Conservation (phyloP, 2,888 invertebrate genomes). For the Hemistola chrysoprasaria region DNA sequence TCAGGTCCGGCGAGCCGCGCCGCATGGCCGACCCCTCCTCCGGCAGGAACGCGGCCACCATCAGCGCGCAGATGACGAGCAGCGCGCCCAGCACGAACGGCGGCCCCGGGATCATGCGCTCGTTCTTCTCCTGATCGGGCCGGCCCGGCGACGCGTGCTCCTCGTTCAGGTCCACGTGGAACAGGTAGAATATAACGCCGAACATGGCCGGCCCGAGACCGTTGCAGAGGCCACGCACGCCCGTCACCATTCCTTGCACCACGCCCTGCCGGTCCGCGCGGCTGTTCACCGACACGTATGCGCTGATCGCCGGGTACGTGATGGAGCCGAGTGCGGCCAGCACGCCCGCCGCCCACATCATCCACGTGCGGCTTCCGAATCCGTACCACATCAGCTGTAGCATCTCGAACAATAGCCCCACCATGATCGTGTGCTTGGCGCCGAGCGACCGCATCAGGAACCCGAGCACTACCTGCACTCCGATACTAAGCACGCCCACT, state of each 20-base stretch:
- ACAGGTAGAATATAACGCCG: conserved; percentile 98
- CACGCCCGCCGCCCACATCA: conserved; percentile 99
- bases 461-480: conserved; percentile 95
- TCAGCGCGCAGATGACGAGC: conserved; percentile 96
- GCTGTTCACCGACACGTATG: conserved; percentile 98
- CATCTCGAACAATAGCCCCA: conserved; percentile 98
- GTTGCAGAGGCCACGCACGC: conserved; percentile 98
- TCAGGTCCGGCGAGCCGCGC: conserved; percentile 85
- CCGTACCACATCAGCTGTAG: conserved; percentile 98
- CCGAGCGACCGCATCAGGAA: conserved; percentile 92
- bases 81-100: conserved; percentile 99
- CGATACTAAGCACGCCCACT: conserved; percentile 97
- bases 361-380: conserved; percentile 97
- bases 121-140: conserved; percentile 76
- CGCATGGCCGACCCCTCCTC: conserved; percentile 79
- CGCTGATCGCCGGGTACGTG: conserved; percentile 99
- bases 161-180: conserved; percentile 97
- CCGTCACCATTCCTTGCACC: conserved; percentile 99
- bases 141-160: conserved; percentile 73
- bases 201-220: conserved; percentile 99
- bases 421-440: conserved; percentile 97
- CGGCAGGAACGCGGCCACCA: conserved; percentile 94
- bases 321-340: conserved; percentile 97
- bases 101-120: conserved; percentile 95
- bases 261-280: conserved; percentile 98